Percentiles rank a stretch among this genome's conserved stretches.
phyloP scores from a whole-genome alignment of 2,888 invertebrate species.

The Leptopilina myrica region DNA sequence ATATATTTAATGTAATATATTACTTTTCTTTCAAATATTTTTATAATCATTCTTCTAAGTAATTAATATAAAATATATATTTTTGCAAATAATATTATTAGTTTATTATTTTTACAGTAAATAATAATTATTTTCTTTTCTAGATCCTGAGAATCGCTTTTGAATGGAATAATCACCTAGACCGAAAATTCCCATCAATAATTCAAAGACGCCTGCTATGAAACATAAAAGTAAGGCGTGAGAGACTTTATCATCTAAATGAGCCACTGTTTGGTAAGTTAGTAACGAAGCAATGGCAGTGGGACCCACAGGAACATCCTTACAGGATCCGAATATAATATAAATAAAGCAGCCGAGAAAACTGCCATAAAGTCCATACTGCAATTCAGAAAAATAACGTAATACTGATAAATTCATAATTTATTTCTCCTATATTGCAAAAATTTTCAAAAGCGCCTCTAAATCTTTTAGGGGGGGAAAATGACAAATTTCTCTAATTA shows the following conservation, averaged over 20 bases:
- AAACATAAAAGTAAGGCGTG: constrained; percentile 88
- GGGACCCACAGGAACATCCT: constrained; percentile 94
- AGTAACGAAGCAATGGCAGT: constrained; percentile 94
- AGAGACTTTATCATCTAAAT: constrained; percentile 78
- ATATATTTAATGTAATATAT: no score
- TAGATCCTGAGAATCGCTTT: not conserved
- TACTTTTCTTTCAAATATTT: no score
- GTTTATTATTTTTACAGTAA: not conserved
- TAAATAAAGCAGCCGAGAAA: constrained; percentile 95
- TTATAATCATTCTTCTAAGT: no score
- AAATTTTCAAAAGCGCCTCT: no score
- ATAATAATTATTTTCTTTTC: not conserved
- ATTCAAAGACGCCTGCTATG: constrained; percentile 84
- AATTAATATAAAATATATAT: no score
- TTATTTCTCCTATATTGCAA: no score
- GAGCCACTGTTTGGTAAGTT: constrained; percentile 87
- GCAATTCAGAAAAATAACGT: constrained; percentile 60
- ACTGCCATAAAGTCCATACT: constrained; percentile 96
- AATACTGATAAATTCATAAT: not conserved
- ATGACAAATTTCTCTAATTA: no score
- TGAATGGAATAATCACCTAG: constrained; percentile 79
- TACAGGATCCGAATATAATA: constrained; percentile 93
- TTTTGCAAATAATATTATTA: not conserved
- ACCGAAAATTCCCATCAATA: constrained; percentile 89
- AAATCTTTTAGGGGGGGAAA: no score